These are phyloP conservation scores for Drepanosiphum platanoidis DNA, from an alignment of 2,888 invertebrate genomes.

Conservation along the genomic window DNA sequence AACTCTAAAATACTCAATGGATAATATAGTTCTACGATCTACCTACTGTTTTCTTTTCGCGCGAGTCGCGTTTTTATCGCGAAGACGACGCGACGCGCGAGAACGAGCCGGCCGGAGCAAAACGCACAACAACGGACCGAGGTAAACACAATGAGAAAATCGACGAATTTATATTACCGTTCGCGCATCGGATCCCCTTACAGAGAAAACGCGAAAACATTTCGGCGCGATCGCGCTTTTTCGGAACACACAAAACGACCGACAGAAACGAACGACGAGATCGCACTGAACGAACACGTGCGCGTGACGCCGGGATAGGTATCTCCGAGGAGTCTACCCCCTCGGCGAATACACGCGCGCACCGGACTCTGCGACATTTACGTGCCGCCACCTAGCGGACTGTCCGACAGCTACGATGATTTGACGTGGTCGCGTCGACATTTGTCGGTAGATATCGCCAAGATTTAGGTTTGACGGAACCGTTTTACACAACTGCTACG, in stretches of 20 bases:
- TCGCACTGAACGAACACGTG: conserved; percentile 22
- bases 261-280: conserved; percentile 2
- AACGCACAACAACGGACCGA: no score
- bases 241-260: background rate
- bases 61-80: background rate
- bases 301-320: background rate
- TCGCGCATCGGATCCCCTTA: background rate
- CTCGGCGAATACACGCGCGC: background rate
- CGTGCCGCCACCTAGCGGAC: conserved; percentile 21
- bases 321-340: no score
- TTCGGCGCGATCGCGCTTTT: no score
- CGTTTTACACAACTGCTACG: no score
- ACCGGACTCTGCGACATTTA: background rate
- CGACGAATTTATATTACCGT: background rate
- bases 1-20: background rate
- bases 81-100: background rate
- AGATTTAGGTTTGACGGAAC: background rate
- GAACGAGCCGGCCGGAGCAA: background rate
- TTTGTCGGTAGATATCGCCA: background rate
- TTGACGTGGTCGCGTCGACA: background rate
- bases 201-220: background rate
- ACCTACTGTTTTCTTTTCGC: background rate
- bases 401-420: background rate
- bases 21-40: background rate
- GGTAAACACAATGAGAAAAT: no score